Conservation (phyloP, 2,888 invertebrate species). For the Archips xylosteana region DNA sequence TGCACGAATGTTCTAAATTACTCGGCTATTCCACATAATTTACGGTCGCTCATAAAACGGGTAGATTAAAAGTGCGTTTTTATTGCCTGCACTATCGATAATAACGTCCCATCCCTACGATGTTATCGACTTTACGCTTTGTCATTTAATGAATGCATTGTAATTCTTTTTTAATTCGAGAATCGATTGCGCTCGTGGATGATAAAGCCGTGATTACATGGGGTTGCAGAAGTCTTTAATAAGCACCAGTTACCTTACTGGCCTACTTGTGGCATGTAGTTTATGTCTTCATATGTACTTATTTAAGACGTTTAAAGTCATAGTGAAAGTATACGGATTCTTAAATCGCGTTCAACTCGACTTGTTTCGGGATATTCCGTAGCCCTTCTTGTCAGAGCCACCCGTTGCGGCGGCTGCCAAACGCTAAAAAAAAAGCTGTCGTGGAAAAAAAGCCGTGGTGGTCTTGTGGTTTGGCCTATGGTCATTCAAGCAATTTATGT, state of each 20-base stretch:
- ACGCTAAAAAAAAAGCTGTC: too few relatives aligned
- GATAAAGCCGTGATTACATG: slow-evolving; percentile 31
- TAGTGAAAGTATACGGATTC: too few relatives aligned
- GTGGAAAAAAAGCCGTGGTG: too few relatives aligned
- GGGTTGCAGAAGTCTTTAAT: background rate
- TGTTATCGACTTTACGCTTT: slow-evolving; percentile 39
- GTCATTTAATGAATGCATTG: slow-evolving; percentile 41
- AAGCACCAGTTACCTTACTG: background rate
- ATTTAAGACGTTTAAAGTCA: too few relatives aligned
- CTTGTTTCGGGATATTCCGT: too few relatives aligned
- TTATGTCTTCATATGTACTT: too few relatives aligned
- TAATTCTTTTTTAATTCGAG: slow-evolving; percentile 36
- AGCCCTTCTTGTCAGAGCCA: too few relatives aligned
- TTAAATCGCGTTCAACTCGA: too few relatives aligned
- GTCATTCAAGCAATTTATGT: too few relatives aligned
- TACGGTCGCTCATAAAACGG: slow-evolving; percentile 1
- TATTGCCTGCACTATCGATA: slow-evolving; percentile 23
- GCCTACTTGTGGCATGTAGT: background rate
- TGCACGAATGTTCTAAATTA: background rate
- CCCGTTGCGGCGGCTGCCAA: too few relatives aligned
- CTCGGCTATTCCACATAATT: background rate
- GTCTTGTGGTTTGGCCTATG: too few relatives aligned
- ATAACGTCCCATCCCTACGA: slow-evolving; percentile 16
- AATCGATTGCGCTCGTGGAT: slow-evolving; percentile 35
- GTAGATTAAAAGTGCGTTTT: slow-evolving; percentile 4